Base-by-base conservation (phyloP, 2,797 vertebrate genomes). In the Amazonetta brasiliensis region DNA sequence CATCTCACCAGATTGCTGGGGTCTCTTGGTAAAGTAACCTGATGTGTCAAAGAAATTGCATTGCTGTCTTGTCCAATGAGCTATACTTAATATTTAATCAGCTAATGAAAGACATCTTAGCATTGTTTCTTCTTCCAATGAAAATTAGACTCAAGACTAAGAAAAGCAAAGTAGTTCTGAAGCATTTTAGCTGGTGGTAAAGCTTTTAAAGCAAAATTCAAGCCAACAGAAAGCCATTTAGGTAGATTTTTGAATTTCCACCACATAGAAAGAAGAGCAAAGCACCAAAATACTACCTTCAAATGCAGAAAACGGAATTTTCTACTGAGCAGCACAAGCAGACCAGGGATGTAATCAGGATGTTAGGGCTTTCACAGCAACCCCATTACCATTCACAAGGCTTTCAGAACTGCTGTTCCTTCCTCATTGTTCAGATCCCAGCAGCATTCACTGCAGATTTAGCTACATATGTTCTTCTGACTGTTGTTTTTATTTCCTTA, bases 381-480 rank as follows among this genome's bases (percentile, higher is more conserved):
- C 1, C 3, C 17, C 20, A 37, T 21, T 26, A 50, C 8, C 6
- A 11, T 18, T 54, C 31, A 28, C 8, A 7, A 7, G 8, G 2
- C 15, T 81, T 56, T 44, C 16, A 39, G 64, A 85, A 17, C 35
- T 76, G 22, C 46, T 46, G 0, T 26, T 56, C 25, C 23, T 50
- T 20, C 4, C 28, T 39, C 18, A n/a, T 3, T 0, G 2, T 14
- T 11, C 20, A 54, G 31, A 33, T 3, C 2, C 0, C 16, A 11
- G 15, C 6, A 91, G 28, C 46, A 64, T 10, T 64, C 31, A 33
- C n/a, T 75, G 33, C 37, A 77, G n/a, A 52, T 50, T 21, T 28
- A 9, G 16, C 15, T 52, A 52, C 3, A 14, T 9, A 23, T 6
- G 3, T 33, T 89, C 37, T 16, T 79, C 25, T n/a, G 5, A 54